phyloP scores from a whole-genome alignment of 1,140 invertebrate species.

The Drosophila pallidifrons region DNA sequence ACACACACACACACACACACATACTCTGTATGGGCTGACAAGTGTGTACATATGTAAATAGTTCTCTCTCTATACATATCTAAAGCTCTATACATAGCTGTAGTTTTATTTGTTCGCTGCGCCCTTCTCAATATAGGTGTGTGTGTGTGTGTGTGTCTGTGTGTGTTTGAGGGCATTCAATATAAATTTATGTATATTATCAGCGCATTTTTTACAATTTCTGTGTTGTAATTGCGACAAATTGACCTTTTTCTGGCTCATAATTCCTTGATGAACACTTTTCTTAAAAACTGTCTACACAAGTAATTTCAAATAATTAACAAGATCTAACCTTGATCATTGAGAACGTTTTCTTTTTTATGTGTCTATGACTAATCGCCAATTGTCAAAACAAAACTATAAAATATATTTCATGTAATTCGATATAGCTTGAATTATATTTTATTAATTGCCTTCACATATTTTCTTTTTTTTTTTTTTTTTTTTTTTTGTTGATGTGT shows the following conservation, averaged over 20 bases:
- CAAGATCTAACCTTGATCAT: not conserved
- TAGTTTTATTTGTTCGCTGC: constrained; percentile 63
- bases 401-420: not conserved
- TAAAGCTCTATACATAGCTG: constrained; percentile 31
- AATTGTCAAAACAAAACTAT: constrained; percentile 4
- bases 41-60: constrained; percentile 41
- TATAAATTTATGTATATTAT: constrained; percentile 50
- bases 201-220: constrained; percentile 51
- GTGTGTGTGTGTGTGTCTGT: constrained; percentile 1
- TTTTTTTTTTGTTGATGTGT: not conserved
- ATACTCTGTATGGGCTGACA: constrained; percentile 31
- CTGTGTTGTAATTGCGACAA: constrained; percentile 66
- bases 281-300: not conserved
- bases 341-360: not conserved
- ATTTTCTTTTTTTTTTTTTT: not conserved
- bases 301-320: constrained; percentile 2
- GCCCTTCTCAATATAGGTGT: constrained; percentile 44
- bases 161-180: constrained; percentile 13
- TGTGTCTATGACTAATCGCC: not conserved
- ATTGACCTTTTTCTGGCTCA: constrained; percentile 44
- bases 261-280: constrained; percentile 10
- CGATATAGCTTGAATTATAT: not conserved
- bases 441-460: not conserved
- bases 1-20: constrained; percentile 22
- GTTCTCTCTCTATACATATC: constrained; percentile 35